Conservation (phyloP, 2,888 invertebrate genomes). For the Amphipoea oculea region DNA sequence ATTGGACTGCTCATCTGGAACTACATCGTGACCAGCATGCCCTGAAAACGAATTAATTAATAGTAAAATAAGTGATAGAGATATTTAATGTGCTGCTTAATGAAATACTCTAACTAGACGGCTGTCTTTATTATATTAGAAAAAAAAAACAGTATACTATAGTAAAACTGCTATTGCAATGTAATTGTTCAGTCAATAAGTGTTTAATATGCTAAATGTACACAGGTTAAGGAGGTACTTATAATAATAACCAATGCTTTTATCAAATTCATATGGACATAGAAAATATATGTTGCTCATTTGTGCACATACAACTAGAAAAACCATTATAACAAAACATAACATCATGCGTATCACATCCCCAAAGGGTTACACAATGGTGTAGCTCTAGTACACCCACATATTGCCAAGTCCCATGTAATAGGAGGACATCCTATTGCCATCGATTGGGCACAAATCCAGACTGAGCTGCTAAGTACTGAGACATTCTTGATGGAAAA, state of each 20-base stretch:
- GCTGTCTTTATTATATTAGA: background rate
- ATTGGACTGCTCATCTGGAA: conserved; percentile 86
- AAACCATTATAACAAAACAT: background rate
- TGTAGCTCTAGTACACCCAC: background rate
- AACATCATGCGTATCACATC: background rate
- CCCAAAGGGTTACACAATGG: background rate
- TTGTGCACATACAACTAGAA: background rate
- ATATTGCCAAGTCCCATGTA: background rate
- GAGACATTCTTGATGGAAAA: background rate
- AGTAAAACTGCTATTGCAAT: background rate
- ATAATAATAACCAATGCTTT: background rate
- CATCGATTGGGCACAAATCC: background rate
- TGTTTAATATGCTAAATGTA: background rate
- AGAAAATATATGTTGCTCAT: background rate
- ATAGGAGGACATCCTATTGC: background rate
- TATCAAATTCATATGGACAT: background rate
- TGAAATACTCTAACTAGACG: background rate
- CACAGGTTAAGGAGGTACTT: background rate
- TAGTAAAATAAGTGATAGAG: background rate
- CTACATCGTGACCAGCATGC: conserved; percentile 93
- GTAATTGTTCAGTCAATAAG: background rate
- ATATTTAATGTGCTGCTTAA: background rate
- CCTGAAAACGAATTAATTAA: conserved; percentile 90
- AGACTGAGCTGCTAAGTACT: background rate
- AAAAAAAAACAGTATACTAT: background rate